Base-by-base conservation (phyloP, 2,797 vertebrate species). In the Diglossa cyanea region DNA sequence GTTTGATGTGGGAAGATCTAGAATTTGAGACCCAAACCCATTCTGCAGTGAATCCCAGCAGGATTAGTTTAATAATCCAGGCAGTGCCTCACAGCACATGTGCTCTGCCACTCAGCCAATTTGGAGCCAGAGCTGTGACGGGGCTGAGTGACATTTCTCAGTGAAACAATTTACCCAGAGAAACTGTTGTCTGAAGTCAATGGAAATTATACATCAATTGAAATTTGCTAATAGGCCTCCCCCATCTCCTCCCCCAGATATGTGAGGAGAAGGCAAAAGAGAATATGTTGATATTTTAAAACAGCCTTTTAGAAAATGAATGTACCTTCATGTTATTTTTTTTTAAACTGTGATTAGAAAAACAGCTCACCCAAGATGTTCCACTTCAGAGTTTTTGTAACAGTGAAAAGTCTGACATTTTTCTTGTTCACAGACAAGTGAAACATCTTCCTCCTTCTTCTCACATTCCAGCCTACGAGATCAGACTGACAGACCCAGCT, bases 121-220 rank as follows among this genome's bases (percentile, higher is more conserved):
- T 37, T 1, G 4, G 40, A 93, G 84, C 45, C 65, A 12, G 39
- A 57, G 53, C 73, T 74, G 75, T 85, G 89, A 68, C 13, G 35
- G 61, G 76, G 42, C 65, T 86, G 90, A 96, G 85, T 96, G 95
- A 96, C 93, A 94, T 48, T 92, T 76, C 94, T 66, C 80, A 96
- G 93, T 33, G 94, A 94, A 96, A 96, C 87, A 91, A 88, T 91
- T 96, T 96, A 94, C 82, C 35, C 54, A 61, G 79, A 88, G 91
- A 93, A 96, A 78, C 45, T 93, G 93, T 91, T 93, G 82, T 91
- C 94, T 94, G 79, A 71, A 94, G 93, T 83, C 65, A 72, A 54
- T 93, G 90, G 94, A 88, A 95, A 96, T 95, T 74, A 91, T 68
- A 83, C 54, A 91, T 88, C 93, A 93, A 91, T 91, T 94, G 54